Conservation (phyloP, 2,113 vertebrate species). For the Sus scrofa region DNA sequence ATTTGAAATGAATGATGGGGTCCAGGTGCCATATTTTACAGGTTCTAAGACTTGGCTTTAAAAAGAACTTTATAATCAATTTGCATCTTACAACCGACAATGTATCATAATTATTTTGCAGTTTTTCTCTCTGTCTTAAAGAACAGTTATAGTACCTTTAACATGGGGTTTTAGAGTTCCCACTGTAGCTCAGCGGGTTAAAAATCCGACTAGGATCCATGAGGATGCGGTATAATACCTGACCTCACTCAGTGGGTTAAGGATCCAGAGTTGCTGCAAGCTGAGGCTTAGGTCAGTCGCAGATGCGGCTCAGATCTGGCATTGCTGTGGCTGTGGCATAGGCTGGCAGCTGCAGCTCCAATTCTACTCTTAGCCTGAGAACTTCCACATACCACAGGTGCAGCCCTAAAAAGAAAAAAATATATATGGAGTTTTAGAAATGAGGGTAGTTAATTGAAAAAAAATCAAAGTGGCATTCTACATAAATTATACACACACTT, state of each 20-base stretch:
- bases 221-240: no score
- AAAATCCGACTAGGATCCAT: no score
- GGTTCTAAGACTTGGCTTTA: neutral
- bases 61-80: neutral
- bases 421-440: neutral
- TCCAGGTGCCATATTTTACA: neutral
- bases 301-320: no score
- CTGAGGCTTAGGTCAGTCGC: no score
- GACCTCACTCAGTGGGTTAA: no score
- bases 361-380: no score
- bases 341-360: no score
- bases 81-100: neutral
- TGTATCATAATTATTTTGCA: neutral
- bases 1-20: constrained; percentile 18
- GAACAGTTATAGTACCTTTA: neutral
- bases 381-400: no score
- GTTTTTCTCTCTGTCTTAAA: neutral
- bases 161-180: neutral
- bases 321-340: no score
- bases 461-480: neutral
- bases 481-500: neutral
- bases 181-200: no score
- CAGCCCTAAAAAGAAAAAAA: no score
- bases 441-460: neutral
- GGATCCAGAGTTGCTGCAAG: no score